Evolutionary conservation across 1,140 invertebrate genomes (phyloP), one percentile per base, ranked within the genome.

Genomic region (Macrostomum lignano): DNA sequence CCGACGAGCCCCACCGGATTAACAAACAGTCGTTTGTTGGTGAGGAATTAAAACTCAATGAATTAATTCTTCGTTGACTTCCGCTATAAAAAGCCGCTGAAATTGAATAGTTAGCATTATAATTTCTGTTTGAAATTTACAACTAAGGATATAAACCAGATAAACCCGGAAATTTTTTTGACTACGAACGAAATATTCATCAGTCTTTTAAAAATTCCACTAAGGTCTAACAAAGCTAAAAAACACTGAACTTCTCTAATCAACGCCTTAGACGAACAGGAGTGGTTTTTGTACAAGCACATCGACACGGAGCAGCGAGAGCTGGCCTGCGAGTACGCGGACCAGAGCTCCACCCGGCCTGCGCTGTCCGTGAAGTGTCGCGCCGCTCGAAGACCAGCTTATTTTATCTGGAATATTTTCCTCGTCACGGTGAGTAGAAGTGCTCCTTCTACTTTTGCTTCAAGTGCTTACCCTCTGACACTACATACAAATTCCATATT

Each of bases 21-120:
- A 54, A 52, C 36, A 48, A 45, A 36, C 51, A 51, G 31, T 50
- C 48, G 1, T 57, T 57, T 38, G 51, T 57, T 6, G 52, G 32
- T 33, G 19, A 24, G 32, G 9, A 9, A 24, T 24, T 24, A 9
- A 24, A 24, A 24, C 13, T 9, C 13, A 9, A 24, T n/a, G 13
- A 24, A 24, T 24, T 24, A 24, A 9, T 24, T 9, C n/a, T 24
- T 24, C n/a, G 23, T 24, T 9, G n/a, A 9, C n/a, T 24, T 24
- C n/a, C 23, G 9, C 23, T n/a, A n/a, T n/a, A 24, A 9, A 9
- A 9, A 24, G 9, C 9, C n/a, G 9, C 23, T 24, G n/a, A 24
- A 24, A 24, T 24, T 24, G 9, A 9, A 9, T 24, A 24, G n/a
- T 28, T 5, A 28, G 19, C n/a, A n/a, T n/a, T n/a, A n/a, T n/a